Evolutionary conservation across 1,140 invertebrate genomes (phyloP).

Genomic region (Scaptomyza montana): DNA sequence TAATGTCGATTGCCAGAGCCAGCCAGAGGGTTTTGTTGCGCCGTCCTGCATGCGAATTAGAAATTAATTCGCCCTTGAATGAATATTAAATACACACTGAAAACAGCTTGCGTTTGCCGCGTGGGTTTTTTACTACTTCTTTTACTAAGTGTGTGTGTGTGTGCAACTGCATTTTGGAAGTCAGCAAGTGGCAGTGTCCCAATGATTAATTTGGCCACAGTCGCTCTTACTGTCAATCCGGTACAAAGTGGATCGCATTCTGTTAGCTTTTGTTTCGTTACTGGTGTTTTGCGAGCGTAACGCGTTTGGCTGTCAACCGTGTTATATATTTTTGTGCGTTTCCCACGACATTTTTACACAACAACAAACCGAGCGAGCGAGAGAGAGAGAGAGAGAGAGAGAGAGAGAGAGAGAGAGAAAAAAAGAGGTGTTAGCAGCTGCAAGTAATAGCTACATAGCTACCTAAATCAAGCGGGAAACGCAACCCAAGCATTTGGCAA

Average conservation of each 20-base stretch:
- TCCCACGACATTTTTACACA: conserved; percentile 66
- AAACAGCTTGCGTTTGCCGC: conserved; percentile 42
- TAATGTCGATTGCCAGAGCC: conserved; percentile 64
- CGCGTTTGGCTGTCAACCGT: conserved; percentile 36
- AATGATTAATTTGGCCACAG: conserved; percentile 39
- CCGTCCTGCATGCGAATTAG: conserved; percentile 78
- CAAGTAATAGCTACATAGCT: neutral
- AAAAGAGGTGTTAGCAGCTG: conserved; percentile 29
- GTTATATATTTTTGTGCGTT: conserved; percentile 41
- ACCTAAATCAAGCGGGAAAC: conserved; percentile 70
- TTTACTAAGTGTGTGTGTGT: neutral
- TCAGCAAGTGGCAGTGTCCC: conserved; percentile 32
- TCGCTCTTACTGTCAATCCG: conserved; percentile 14
- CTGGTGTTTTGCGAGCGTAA: conserved; percentile 34
- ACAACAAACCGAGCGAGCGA: neutral
- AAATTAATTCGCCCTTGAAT: conserved; percentile 77
- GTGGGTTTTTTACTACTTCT: neutral
- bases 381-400: neutral
- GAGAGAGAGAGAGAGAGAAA: neutral
- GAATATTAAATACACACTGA: conserved; percentile 42
- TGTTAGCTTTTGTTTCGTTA: conserved; percentile 35
- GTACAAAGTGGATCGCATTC: conserved; percentile 33
- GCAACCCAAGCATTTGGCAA: conserved; percentile 77
- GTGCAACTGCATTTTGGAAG: conserved; percentile 41
- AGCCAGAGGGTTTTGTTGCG: conserved; percentile 17